Base-by-base conservation (phyloP, 2,888 invertebrate genomes). In the Clanis bilineata region DNA sequence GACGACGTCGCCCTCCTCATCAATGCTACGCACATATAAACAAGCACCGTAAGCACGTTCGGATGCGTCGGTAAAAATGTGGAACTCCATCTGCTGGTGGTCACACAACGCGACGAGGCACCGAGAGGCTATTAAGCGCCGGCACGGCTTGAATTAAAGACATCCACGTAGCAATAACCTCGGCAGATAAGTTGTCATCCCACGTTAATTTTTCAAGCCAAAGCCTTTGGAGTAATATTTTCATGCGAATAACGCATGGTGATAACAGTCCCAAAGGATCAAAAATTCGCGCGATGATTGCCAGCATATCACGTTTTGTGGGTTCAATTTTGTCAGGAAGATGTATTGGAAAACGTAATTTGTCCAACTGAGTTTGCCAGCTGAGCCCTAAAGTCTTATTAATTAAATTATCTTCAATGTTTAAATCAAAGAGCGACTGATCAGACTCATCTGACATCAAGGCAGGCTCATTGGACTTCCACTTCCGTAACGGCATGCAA, bases 401-500 rank as follows among this genome's bases (percentile, higher is more conserved):
- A 10, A 36, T 36, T 10, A 36, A 1, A 10, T 36, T 10, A 36
- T 10, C 6, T 10, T 36, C 36, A 10, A 36, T 36, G 10, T 9
- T 36, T 36, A 71, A 57, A 59, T 64, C 28, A 1, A 64, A 12
- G 10, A 62, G 63, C 15, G 60, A 51, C 12, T 62, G 54, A n/a
- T 18, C 15, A 12, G 51, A 23, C n/a, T 21, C 15, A 7, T 57
- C 62, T 18, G 54, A 39, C 0, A 67, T 21, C n/a, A 72, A 39
- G 10, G 57, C 25, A 15, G 63, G 57, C 6, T 65, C 65, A 39
- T 73, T 73, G 0, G 72, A 72, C 41, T 61, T 65, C 69, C 69
- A 72, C 39, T 72, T 73, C 56, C 66, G 57, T 15, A 69, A 60
- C 18, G 59, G 57, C 66, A 73, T 65, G 15, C 65, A 22, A 41